These are phyloP conservation scores for Chrysaora quinquecirrha DNA, from an alignment of 30 jellyfish, hydroid and myxozoan species.

Conservation along the genomic window DNA sequence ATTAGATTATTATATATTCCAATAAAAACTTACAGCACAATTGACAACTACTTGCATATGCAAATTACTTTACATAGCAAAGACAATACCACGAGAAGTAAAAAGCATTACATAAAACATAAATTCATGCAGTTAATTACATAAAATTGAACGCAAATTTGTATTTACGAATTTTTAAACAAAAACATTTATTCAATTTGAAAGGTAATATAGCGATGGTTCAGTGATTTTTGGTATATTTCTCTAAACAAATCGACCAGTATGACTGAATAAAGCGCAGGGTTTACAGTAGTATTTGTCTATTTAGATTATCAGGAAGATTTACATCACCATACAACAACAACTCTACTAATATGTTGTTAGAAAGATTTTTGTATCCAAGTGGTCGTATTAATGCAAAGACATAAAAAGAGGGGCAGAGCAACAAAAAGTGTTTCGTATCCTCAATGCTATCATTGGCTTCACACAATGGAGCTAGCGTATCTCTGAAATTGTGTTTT, in stretches of 20 bases:
- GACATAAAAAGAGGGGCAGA: no score
- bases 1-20: neutral
- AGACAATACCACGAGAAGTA: neutral
- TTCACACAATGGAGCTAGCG: constrained; percentile 24
- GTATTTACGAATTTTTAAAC: neutral
- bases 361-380: no score
- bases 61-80: neutral
- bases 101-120: neutral
- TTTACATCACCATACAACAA: constrained; percentile 40
- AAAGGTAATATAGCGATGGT: neutral
- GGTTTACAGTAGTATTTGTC: constrained; percentile 14
- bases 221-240: neutral
- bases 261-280: constrained; percentile 13
- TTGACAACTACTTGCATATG: neutral
- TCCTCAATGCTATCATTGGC: no score
- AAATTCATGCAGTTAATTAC: neutral
- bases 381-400: no score
- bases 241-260: constrained; percentile 42
- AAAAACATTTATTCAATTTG: neutral
- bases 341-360: no score
- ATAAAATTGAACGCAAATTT: neutral
- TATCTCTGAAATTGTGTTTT: constrained; percentile 32
- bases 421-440: no score
- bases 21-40: neutral
- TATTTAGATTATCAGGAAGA: constrained; percentile 16